phyloP scores from a whole-genome alignment of 2,888 invertebrate species.

The Eupithecia abbreviata region DNA sequence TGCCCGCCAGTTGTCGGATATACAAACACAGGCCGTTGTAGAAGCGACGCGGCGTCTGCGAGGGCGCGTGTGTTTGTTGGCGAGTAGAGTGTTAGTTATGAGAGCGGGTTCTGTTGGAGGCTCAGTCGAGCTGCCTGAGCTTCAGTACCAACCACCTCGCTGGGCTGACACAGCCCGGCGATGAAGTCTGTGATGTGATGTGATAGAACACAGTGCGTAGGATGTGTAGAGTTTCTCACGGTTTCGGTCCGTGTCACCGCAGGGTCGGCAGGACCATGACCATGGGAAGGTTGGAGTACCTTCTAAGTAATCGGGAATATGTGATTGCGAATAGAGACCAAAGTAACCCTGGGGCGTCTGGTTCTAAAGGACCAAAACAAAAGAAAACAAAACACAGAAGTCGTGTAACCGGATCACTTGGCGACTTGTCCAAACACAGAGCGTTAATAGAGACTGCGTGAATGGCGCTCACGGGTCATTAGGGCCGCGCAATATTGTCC shows the following conservation, averaged over 20 bases:
- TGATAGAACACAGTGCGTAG: no score
- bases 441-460: not conserved
- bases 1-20: not conserved
- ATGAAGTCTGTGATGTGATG: no score
- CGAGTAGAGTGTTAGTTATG: not conserved
- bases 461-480: conserved; percentile 47
- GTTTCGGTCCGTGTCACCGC: no score
- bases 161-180: no score
- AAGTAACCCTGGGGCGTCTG: not conserved
- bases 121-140: no score
- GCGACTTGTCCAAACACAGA: not conserved
- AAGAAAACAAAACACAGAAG: not conserved
- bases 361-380: conserved; percentile 4
- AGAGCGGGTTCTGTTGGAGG: no score
- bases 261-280: no score
- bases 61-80: conserved; percentile 37
- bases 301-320: not conserved
- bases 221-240: no score
- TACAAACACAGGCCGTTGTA: not conserved
- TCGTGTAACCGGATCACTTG: conserved; percentile 28
- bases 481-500: conserved; percentile 45
- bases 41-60: not conserved
- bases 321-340: not conserved
- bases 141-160: no score
- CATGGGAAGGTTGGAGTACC: no score